Evolutionary conservation across 2,888 invertebrate species (phyloP).

Genomic region (Plagodis dolabraria): DNA sequence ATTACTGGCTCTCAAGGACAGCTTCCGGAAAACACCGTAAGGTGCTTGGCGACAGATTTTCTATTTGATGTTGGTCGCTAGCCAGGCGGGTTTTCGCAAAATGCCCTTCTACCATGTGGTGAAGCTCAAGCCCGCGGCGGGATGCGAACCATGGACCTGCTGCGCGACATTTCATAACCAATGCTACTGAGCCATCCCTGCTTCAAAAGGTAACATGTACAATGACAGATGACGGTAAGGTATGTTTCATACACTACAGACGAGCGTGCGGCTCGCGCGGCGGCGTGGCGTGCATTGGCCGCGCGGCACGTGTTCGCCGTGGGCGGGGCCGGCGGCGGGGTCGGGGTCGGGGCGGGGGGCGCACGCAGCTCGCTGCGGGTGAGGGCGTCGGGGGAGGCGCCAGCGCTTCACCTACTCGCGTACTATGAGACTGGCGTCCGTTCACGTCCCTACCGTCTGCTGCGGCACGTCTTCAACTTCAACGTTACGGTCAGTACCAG

Average conservation of each 20-base stretch:
- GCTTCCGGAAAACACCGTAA: too few species aligned
- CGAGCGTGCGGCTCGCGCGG: conserved; percentile 66
- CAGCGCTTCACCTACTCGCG: conserved; percentile 61
- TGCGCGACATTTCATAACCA: too few species aligned
- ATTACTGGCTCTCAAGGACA: too few species aligned
- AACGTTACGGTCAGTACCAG: conserved; percentile 52
- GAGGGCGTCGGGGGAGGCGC: conserved; percentile 40
- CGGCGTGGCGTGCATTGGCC: conserved; percentile 50
- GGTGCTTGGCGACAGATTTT: too few species aligned
- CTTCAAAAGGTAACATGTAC: too few species aligned
- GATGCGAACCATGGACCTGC: too few species aligned
- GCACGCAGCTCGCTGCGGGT: conserved; percentile 56
- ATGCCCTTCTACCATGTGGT: too few species aligned
- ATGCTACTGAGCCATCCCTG: too few species aligned
- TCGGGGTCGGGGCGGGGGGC: conserved; percentile 30
- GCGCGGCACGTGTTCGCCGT: conserved; percentile 46
- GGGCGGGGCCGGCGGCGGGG: conserved; percentile 35
- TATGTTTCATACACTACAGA: conserved; percentile 47
- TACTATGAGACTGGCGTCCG: conserved; percentile 67
- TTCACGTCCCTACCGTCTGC: conserved; percentile 59
- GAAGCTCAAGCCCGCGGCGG: too few species aligned
- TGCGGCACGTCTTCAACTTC: conserved; percentile 69
- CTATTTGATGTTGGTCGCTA: too few species aligned
- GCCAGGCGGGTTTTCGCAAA: too few species aligned
- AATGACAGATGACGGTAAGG: too few species aligned